Evolutionary conservation across 2,113 vertebrate genomes (phyloP).

Genomic region (Uria lomvia): DNA sequence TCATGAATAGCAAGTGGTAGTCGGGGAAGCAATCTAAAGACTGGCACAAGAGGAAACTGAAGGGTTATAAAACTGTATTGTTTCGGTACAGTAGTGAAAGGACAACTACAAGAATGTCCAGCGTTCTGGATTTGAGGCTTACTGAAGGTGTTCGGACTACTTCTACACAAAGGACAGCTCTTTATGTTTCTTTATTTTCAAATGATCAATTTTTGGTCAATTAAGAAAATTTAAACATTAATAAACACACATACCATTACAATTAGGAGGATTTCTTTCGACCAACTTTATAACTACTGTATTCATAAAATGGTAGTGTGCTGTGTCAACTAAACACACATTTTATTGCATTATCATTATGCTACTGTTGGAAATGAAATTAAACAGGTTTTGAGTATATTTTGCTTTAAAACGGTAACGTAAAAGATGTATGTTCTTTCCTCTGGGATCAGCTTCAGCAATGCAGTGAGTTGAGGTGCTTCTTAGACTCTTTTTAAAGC

Average conservation of each 20-base stretch:
- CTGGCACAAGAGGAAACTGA: neutral
- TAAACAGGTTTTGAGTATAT: neutral
- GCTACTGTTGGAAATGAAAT: neutral
- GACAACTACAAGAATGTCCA: neutral
- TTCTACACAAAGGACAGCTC: neutral
- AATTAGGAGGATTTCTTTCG: neutral
- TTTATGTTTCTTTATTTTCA: neutral
- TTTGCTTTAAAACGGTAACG: neutral
- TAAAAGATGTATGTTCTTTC: neutral
- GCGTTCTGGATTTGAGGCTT: neutral
- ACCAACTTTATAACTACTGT: neutral
- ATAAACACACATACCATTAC: neutral
- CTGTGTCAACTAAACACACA: neutral
- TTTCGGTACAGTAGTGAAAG: neutral
- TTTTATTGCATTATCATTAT: neutral
- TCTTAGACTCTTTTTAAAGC: neutral
- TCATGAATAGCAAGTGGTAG: slow-evolving; percentile 12
- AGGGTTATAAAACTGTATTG: neutral
- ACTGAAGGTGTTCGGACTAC: neutral
- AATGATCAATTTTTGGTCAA: neutral
- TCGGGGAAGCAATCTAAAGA: neutral
- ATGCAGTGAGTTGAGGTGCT: neutral
- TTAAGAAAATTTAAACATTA: neutral
- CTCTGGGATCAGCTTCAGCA: neutral
- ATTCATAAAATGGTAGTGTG: neutral